Evolutionary conservation across 2,888 invertebrate genomes (phyloP), one percentile per base, ranked within the genome.

Genomic region (Nezara viridula): DNA sequence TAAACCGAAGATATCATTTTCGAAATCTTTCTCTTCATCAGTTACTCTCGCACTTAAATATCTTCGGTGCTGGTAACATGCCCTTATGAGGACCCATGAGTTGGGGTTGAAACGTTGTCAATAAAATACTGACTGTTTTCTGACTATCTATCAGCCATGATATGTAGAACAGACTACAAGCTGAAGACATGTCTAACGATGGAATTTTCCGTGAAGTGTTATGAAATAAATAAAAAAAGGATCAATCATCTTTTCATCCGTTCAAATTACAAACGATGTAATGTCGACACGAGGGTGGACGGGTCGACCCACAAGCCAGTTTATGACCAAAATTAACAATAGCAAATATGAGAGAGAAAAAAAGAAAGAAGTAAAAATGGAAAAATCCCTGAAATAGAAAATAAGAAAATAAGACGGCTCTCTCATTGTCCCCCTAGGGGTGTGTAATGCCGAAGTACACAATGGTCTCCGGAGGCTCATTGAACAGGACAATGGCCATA

Each of bases 401-500:
- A 81, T 81, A 81, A 81, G 81, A 81, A 47, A 16, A 81, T 1
- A n/a, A 44, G 81, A 81, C 81, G 32, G 19, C 19, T 66, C 37
- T 16, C 66, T 21, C 44, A 81, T 81, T 81, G 81, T 81, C 40
- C 81, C 9, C 24, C 12, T 12, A 81, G 44, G 44, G 81, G 44
- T 77, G 77, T 77, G 37, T 81, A 81, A 81, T 40, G 81, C 81
- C 81, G 40, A 47, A 40, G 81, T 40, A 81, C 16, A 81, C 81
- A 81, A 81, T 81, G n/a, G 44, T 81, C 81, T 14, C 44, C 14
- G n/a, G 81, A n/a, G 81, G 44, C 81, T 81, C 81, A 81, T 81
- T 81, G 81, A 81, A 81, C 44, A 40, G 81, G 81, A 81, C 81
- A 81, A 81, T 44, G 81, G 81, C 40, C 81, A 47, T n/a, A 81